Evolutionary conservation across 2,888 invertebrate genomes (phyloP).

Genomic region (Gari tellinella): DNA sequence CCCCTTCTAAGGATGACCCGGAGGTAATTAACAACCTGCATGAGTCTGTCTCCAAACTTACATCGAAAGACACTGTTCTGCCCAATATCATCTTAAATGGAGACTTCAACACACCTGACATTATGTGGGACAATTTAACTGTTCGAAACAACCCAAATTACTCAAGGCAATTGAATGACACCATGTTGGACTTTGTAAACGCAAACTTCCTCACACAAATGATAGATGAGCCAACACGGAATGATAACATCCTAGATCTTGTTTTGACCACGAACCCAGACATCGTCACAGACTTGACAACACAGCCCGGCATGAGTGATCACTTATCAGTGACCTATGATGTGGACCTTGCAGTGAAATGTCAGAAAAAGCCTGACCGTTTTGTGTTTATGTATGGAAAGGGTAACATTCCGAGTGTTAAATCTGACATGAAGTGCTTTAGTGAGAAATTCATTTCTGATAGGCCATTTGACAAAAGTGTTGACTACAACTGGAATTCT

Average conservation of each 20-base stretch:
- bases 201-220: slow-evolving; percentile 36
- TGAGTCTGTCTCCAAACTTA: slow-evolving; percentile 22
- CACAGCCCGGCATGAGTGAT: slow-evolving; percentile 33
- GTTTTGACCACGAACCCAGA: slow-evolving; percentile 26
- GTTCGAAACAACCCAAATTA: slow-evolving; percentile 21
- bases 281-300: slow-evolving; percentile 12
- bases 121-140: slow-evolving; percentile 27
- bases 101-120: slow-evolving; percentile 34
- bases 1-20: slow-evolving; percentile 21
- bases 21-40: slow-evolving; percentile 16
- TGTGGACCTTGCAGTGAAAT: slow-evolving; percentile 18
- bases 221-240: slow-evolving; percentile 20
- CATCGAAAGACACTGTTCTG: slow-evolving; percentile 2
- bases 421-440: slow-evolving; percentile 9
- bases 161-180: slow-evolving; percentile 14
- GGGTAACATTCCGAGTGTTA: slow-evolving; percentile 17
- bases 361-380: slow-evolving; percentile 29
- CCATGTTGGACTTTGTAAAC: slow-evolving; percentile 34
- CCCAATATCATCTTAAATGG: slow-evolving; percentile 35
- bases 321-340: slow-evolving; percentile 21
- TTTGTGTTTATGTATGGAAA: slow-evolving; percentile 36
- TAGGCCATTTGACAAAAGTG: slow-evolving; percentile 2
- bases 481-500: slow-evolving; percentile 28
- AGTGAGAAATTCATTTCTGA: slow-evolving; percentile 4
- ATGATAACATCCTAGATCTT: slow-evolving; percentile 32